These are phyloP conservation scores for Diadema setosum DNA, from an alignment of 35 echinoderm and acorn worm species.

Conservation along the genomic window DNA sequence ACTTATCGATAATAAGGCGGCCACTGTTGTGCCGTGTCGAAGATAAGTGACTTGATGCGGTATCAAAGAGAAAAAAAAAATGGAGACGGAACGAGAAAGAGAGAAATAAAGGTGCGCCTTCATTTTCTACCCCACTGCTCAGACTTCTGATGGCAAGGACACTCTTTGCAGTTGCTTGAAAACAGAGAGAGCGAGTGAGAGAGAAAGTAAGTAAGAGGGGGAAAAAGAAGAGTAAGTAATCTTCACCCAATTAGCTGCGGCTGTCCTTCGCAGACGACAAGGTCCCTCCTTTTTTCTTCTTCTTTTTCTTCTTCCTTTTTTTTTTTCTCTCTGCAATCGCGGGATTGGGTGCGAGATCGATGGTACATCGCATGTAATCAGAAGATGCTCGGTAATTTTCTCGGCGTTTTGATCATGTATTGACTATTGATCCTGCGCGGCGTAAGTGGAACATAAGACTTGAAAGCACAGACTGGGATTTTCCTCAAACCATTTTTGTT, in stretches of 20 bases:
- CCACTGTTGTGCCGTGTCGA: slow-evolving; percentile 6
- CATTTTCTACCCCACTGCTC: not conserved
- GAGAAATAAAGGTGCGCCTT: not conserved
- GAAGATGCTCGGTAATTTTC: not conserved
- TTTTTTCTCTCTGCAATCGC: no score
- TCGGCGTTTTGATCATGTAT: slow-evolving; percentile 29
- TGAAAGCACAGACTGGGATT: no score
- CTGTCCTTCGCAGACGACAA: not conserved
- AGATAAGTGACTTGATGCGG: slow-evolving; percentile 12
- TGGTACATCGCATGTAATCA: not conserved
- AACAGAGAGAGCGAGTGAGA: not conserved
- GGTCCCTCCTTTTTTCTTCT: no score
- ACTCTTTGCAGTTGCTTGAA: not conserved
- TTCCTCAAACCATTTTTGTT: not conserved
- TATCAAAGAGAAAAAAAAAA: no score
- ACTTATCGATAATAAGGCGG: slow-evolving; percentile 21
- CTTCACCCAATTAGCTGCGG: not conserved
- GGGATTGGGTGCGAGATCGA: not conserved
- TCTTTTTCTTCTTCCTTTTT: no score
- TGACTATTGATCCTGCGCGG: not conserved
- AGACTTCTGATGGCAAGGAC: not conserved
- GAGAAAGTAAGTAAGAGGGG: not conserved
- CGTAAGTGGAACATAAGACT: not conserved
- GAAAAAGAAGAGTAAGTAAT: not conserved
- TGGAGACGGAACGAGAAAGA: no score